Conservation (phyloP, 2,888 invertebrate genomes). For the Luperina testacea region DNA sequence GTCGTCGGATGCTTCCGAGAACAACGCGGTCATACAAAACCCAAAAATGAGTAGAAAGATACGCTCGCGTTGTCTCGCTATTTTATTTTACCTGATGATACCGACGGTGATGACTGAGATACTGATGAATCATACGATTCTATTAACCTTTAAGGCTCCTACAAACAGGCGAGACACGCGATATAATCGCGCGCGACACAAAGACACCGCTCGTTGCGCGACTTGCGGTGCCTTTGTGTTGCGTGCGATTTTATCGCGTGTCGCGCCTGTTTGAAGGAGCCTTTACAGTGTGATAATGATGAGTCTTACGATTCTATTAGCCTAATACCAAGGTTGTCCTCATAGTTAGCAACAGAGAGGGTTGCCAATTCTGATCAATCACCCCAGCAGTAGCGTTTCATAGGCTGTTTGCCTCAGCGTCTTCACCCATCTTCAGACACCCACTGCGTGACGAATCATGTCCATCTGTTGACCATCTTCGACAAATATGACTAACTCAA, state of each 20-base stretch:
- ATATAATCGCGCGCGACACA: too few species aligned
- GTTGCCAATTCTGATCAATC: background rate
- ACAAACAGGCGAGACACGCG: too few species aligned
- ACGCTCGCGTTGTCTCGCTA: background rate
- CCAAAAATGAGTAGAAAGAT: background rate
- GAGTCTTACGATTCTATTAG: background rate
- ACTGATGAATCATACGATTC: background rate
- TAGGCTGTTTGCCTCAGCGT: background rate
- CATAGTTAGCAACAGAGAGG: background rate
- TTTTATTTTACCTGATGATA: background rate
- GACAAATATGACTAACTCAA: background rate
- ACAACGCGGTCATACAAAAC: background rate
- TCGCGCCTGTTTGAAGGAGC: too few species aligned
- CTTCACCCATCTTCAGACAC: background rate
- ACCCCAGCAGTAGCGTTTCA: background rate
- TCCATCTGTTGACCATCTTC: background rate
- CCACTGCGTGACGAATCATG: background rate
- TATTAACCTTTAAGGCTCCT: background rate
- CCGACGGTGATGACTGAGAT: background rate
- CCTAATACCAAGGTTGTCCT: background rate
- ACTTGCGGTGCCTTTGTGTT: too few species aligned
- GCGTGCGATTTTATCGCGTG: too few species aligned
- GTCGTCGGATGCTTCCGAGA: background rate
- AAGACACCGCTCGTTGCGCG: too few species aligned
- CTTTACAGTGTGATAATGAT: background rate